phyloP scores from a whole-genome alignment of 2,888 invertebrate species.

The Chrysolina haemoptera region DNA sequence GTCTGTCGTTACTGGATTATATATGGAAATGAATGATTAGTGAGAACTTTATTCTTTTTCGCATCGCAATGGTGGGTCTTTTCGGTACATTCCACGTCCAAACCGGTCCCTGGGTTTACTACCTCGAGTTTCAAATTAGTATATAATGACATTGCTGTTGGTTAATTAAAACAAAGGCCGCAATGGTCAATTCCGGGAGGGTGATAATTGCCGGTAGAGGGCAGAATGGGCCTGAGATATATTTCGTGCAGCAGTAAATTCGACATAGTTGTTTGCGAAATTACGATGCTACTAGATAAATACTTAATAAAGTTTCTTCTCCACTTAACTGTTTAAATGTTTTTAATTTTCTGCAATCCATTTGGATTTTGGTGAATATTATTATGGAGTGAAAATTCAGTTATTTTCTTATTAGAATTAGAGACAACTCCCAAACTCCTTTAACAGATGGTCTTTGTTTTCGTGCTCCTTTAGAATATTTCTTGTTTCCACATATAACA shows the following conservation, averaged over 20 bases:
- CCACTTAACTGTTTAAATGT: too few relatives aligned
- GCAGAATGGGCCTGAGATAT: slow-evolving; percentile 40
- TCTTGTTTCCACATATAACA: too few relatives aligned
- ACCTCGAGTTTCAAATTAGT: slow-evolving; percentile 55
- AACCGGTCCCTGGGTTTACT: slow-evolving; percentile 38
- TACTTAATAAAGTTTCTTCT: too few relatives aligned
- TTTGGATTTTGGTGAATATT: too few relatives aligned
- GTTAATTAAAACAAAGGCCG: slow-evolving; percentile 53
- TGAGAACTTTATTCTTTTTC: not conserved
- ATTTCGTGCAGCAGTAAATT: slow-evolving; percentile 30
- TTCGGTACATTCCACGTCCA: slow-evolving; percentile 19
- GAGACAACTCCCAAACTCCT: too few relatives aligned
- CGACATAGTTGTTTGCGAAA: slow-evolving; percentile 10
- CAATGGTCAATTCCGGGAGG: slow-evolving; percentile 49
- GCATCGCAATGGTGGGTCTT: not conserved
- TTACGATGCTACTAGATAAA: too few relatives aligned
- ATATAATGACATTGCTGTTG: slow-evolving; percentile 51
- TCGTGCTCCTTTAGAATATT: too few relatives aligned
- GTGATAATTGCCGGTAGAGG: slow-evolving; percentile 50
- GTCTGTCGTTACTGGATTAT: too few relatives aligned
- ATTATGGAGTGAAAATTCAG: too few relatives aligned
- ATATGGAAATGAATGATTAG: not conserved
- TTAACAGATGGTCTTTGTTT: too few relatives aligned
- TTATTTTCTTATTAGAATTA: too few relatives aligned
- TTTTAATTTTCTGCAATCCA: too few relatives aligned